Base-by-base conservation (phyloP, 2,888 invertebrate species). In the Ceraclea dissimilis region DNA sequence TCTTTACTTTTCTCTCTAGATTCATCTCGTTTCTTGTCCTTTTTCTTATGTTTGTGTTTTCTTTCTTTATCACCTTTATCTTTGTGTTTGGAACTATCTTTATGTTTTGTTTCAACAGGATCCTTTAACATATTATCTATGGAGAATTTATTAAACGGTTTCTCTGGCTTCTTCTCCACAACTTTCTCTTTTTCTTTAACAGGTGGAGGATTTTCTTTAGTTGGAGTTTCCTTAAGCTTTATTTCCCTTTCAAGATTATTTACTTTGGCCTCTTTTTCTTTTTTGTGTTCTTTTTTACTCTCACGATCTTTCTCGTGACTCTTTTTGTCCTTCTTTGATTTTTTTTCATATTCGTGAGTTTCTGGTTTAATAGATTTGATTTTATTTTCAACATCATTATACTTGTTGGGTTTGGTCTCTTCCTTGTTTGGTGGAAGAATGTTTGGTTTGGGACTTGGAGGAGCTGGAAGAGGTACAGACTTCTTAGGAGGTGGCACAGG, bases 1-100 rank as follows among this genome's bases (percentile, higher is more conserved):
- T 81, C 83, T 63, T 81, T 79, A 49, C 83, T 83, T 65, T 80
- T 81, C 49, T 83, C 83, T 64, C 80, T 80, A 17, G 75, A 74
- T 63, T 85, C 84, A 66, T 82, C 77, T 54, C 79, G 78, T 66
- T 82, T 85, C 65, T 85, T 85, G 62, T 83, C 82, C 67, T 82
- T 82, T 67, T 81, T 82, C 71, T 82, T 83, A 63, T 81, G 81
- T 66, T 82, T 83, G 62, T 81, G 80, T 64, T 79, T 79, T 60
- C 76, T 74, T 65, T 79, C 79, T 49, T 71, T 68, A 56, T 78
- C 75, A 54, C 74, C 72, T 64, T 79, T 80, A 18, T 79, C 80
- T 67, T 75, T 77, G 53, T 72, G 66, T 65, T 76, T 78, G 47
- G 71, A 71, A 62, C 63, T 69, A 61, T 73, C 73, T 54, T 66